Evolutionary conservation across 1,140 invertebrate genomes (phyloP).

Genomic region (Drosophila erecta): DNA sequence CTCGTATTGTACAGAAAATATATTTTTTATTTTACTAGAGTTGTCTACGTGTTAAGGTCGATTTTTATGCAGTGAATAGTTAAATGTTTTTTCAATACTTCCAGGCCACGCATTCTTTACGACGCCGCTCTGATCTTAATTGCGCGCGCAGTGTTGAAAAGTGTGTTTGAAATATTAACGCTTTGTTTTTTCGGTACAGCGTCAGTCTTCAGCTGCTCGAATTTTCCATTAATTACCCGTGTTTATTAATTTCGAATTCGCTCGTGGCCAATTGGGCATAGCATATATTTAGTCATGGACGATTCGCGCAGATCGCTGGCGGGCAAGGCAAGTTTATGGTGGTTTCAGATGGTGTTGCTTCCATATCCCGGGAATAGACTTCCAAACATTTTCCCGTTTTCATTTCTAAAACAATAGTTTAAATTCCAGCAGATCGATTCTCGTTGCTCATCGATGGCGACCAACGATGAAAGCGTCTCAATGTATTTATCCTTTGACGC

Average conservation of each 20-base stretch:
- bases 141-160: conserved; percentile 63
- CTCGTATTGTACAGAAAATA: neutral
- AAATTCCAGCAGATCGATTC: conserved; percentile 33
- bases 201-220: conserved; percentile 38
- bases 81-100: neutral
- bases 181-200: conserved; percentile 66
- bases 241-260: neutral
- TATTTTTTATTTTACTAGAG: neutral
- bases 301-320: conserved; percentile 57
- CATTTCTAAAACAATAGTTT: neutral
- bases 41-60: neutral
- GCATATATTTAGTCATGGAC: conserved; percentile 42
- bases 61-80: neutral
- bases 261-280: conserved; percentile 11
- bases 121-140: conserved; percentile 21
- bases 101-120: conserved; percentile 1
- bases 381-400: too few species aligned
- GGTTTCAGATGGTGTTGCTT: neutral
- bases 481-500: conserved; percentile 79
- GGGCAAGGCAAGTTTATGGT: conserved; percentile 20
- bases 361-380: neutral
- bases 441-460: conserved; percentile 41
- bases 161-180: conserved; percentile 73
- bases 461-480: conserved; percentile 59
- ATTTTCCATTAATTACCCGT: conserved; percentile 4